phyloP scores from a whole-genome alignment of 2,797 vertebrate species.

The Gobionotothen gibberifrons region DNA sequence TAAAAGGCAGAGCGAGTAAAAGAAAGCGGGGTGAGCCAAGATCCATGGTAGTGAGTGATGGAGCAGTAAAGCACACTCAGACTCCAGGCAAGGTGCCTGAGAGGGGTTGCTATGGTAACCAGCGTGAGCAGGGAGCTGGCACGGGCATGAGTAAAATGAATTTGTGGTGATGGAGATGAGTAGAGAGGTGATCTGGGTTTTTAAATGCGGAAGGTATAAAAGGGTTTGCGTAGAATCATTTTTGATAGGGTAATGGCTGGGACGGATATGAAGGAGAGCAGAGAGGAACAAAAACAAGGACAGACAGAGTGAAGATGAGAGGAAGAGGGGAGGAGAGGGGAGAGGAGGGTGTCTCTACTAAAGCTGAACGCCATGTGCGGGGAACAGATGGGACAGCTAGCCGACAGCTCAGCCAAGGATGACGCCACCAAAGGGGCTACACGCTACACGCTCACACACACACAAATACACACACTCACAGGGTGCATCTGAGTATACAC shows the following conservation, averaged over 20 bases:
- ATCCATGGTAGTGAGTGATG: slow-evolving; percentile 72
- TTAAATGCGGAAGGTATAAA: slow-evolving; percentile 38
- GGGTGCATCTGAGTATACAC: slow-evolving; percentile 61
- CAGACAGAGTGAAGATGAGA: slow-evolving; percentile 35
- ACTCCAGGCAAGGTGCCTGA: slow-evolving; percentile 71
- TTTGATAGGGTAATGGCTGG: slow-evolving; percentile 47
- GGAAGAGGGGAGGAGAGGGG: slow-evolving; percentile 39
- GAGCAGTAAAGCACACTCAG: slow-evolving; percentile 73
- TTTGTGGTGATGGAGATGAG: slow-evolving; percentile 54
- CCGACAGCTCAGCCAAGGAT: slow-evolving; percentile 81
- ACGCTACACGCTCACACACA: slow-evolving; percentile 22
- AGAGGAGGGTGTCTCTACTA: slow-evolving; percentile 57
- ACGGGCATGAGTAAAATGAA: slow-evolving; percentile 68
- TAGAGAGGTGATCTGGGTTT: slow-evolving; percentile 24
- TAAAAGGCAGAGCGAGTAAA: slow-evolving; percentile 63
- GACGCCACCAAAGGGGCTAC: slow-evolving; percentile 72
- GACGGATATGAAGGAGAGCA: slow-evolving; percentile 34
- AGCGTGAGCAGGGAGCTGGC: slow-evolving; percentile 57
- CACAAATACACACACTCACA: slow-evolving; percentile 24
- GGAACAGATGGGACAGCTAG: slow-evolving; percentile 85
- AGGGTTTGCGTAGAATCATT: slow-evolving; percentile 9
- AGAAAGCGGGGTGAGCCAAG: slow-evolving; percentile 63
- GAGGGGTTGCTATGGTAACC: slow-evolving; percentile 75
- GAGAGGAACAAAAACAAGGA: slow-evolving; percentile 45
- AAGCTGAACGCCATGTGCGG: slow-evolving; percentile 69